A percentile compares a stretch with the other conserved stretches of the same genome.
phyloP scores from a whole-genome alignment of 2,797 vertebrate genomes.

The Lacerta bilineata region DNA sequence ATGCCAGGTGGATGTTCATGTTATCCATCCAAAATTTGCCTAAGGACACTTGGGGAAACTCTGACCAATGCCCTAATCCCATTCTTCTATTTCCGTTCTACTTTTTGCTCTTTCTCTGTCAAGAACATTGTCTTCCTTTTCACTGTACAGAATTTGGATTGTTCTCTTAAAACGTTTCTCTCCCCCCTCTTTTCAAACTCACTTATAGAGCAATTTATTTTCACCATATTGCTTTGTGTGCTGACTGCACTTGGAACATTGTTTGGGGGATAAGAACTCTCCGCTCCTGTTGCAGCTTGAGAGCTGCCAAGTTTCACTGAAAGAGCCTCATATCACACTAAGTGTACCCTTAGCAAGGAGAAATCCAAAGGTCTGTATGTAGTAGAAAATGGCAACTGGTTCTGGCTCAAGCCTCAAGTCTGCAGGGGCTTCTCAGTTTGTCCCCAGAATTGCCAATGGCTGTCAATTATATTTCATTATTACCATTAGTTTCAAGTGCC shows the following conservation, averaged over 20 bases:
- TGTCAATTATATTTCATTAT: too few relatives aligned
- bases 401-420: not conserved
- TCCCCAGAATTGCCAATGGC: not conserved
- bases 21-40: not conserved
- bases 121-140: constrained; percentile 11
- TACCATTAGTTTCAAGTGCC: too few relatives aligned
- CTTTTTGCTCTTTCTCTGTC: not conserved
- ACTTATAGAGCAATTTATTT: constrained; percentile 7
- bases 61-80: not conserved
- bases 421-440: not conserved
- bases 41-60: not conserved
- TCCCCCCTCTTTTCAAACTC: not conserved
- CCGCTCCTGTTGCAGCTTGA: not conserved
- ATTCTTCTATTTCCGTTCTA: not conserved
- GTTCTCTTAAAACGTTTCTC: not conserved
- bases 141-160: not conserved
- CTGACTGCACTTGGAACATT: not conserved
- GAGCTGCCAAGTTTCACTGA: not conserved
- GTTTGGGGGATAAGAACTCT: not conserved
- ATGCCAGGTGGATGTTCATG: not conserved
- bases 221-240: not conserved
- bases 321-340: not conserved
- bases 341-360: not conserved
- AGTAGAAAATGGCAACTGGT: too few relatives aligned
- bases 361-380: not conserved